phyloP scores from a whole-genome alignment of 92 coral and sea anemone species.

The Blastomussa wellsi region DNA sequence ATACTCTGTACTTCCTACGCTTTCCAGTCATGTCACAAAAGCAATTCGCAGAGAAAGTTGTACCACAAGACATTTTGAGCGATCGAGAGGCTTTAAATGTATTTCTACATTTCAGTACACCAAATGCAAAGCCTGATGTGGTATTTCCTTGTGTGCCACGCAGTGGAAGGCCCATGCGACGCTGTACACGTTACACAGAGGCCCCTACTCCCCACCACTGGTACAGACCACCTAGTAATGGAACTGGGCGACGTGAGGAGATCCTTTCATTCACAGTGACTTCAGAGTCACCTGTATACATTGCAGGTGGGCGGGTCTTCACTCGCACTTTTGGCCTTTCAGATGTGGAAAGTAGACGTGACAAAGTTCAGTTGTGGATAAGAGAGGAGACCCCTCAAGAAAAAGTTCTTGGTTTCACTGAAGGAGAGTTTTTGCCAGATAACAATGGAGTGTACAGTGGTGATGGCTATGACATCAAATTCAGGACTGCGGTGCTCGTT shows the following conservation, averaged over 20 bases:
- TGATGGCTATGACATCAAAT: slow-evolving; percentile 42
- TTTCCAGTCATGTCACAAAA: slow-evolving; percentile 72
- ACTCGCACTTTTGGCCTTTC: slow-evolving; percentile 53
- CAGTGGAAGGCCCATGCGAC: slow-evolving; percentile 57
- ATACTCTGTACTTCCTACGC: slow-evolving; percentile 59
- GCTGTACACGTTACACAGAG: slow-evolving; percentile 59
- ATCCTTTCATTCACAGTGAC: slow-evolving; percentile 47
- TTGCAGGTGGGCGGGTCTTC: slow-evolving; percentile 62
- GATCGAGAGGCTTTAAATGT: slow-evolving; percentile 67
- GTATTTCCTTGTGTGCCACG: slow-evolving; percentile 55
- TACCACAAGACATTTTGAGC: slow-evolving; percentile 59
- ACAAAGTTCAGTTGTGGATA: slow-evolving; percentile 38
- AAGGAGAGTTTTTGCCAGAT: slow-evolving; percentile 42
- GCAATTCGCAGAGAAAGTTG: slow-evolving; percentile 72
- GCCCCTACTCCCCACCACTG: slow-evolving; percentile 67
- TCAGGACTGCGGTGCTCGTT: slow-evolving; percentile 43
- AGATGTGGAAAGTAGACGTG: slow-evolving; percentile 40
- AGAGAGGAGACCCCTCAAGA: slow-evolving; percentile 24
- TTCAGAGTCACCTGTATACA: slow-evolving; percentile 57
- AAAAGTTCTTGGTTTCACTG: slow-evolving; percentile 34
- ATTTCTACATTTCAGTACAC: slow-evolving; percentile 53
- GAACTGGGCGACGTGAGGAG: slow-evolving; percentile 64
- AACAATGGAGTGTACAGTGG: slow-evolving; percentile 39
- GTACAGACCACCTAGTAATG: slow-evolving; percentile 65
- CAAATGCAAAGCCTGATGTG: slow-evolving; percentile 42